A percentile compares a stretch with the other conserved stretches of the same genome.
These are phyloP conservation scores for Sinocyclocheilus rhinocerous DNA, from an alignment of 2,113 vertebrate genomes.

Conservation along the genomic window DNA sequence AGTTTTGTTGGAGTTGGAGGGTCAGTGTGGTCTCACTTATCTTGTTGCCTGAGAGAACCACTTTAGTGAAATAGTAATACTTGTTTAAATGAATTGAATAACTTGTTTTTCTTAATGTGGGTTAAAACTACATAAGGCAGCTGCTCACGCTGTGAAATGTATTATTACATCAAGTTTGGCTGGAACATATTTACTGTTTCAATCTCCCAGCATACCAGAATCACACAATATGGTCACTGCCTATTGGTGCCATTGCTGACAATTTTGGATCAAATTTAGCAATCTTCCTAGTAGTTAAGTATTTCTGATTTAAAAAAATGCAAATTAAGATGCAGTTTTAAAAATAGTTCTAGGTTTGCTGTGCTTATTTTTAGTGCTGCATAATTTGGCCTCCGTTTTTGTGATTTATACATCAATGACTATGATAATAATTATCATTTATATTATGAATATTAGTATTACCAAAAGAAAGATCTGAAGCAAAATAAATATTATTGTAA, in stretches of 20 bases:
- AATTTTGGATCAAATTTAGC: not conserved
- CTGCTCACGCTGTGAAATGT: not conserved
- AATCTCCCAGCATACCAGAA: not conserved
- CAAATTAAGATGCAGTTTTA: too few species aligned
- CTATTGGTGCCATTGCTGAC: not conserved
- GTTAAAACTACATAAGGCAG: slow-evolving; percentile 8
- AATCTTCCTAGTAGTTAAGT: not conserved
- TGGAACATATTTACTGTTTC: slow-evolving; percentile 11
- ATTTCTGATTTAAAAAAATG: not conserved
- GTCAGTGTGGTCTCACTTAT: not conserved
- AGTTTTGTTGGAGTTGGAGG: not conserved
- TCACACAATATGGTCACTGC: not conserved
- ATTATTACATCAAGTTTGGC: not conserved
- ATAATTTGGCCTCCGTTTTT: too few species aligned
- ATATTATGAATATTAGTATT: too few species aligned
- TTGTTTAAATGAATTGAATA: not conserved
- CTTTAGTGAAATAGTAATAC: not conserved
- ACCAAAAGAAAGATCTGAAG: too few species aligned
- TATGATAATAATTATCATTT: too few species aligned
- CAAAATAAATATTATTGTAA: too few species aligned
- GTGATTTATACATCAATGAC: too few species aligned
- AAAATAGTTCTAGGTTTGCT: too few species aligned
- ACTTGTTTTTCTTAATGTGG: not conserved
- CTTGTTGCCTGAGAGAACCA: not conserved
- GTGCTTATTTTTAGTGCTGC: too few species aligned